Percentiles rank a stretch among this genome's conserved stretches.
Conservation (phyloP, 2,888 invertebrate genomes). For the Plagiodera versicolora region DNA sequence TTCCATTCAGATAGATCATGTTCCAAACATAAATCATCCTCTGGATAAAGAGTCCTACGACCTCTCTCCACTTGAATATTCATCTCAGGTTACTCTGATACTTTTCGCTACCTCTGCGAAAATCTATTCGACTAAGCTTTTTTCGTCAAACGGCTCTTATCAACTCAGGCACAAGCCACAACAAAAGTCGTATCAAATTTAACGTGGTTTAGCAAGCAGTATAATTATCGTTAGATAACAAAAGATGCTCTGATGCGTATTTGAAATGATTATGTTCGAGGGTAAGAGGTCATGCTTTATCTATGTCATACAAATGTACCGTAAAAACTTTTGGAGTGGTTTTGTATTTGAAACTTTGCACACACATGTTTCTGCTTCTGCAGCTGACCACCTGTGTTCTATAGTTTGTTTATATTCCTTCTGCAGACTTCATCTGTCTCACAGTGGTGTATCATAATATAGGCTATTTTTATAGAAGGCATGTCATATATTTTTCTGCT, state of each 20-base stretch:
- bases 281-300: background rate
- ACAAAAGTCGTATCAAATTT: constrained; percentile 28
- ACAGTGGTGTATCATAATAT: too few relatives aligned
- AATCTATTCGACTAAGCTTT: constrained; percentile 9
- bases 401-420: too few relatives aligned
- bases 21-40: background rate
- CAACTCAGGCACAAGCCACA: constrained; percentile 32
- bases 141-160: constrained; percentile 21
- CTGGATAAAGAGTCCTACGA: constrained; percentile 10
- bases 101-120: constrained; percentile 1
- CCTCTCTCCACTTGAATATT: constrained; percentile 6
- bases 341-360: too few relatives aligned
- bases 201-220: constrained; percentile 19
- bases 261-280: background rate
- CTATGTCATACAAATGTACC: too few relatives aligned
- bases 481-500: too few relatives aligned
- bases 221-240: constrained; percentile 13
- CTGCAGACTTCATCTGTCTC: too few relatives aligned
- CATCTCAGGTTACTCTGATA: constrained; percentile 6
- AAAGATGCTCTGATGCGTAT: constrained; percentile 6
- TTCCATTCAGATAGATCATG: background rate
- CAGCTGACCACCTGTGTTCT: too few relatives aligned
- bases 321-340: too few relatives aligned
- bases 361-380: too few relatives aligned
- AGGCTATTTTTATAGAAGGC: too few relatives aligned